These are phyloP conservation scores for Chiridota heheva DNA, from an alignment of 35 echinoderm and acorn worm species.

Conservation along the genomic window DNA sequence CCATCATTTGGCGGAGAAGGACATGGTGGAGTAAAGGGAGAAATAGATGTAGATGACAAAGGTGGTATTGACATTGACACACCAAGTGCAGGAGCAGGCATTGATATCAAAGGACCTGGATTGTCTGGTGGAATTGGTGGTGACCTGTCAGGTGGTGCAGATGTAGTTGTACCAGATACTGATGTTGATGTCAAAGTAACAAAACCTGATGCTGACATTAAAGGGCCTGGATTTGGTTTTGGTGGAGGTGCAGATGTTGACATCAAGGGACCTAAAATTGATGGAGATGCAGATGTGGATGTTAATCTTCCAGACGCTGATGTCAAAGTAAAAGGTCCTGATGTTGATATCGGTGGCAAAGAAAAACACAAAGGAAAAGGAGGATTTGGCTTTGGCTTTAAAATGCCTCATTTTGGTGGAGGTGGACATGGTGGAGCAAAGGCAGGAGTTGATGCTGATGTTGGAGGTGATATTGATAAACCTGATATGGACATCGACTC, in stretches of 20 bases:
- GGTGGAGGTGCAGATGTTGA: slow-evolving; percentile 37
- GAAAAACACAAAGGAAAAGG: slow-evolving; percentile 53
- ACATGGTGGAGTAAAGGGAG: slow-evolving; percentile 14
- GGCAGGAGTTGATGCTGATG: slow-evolving; percentile 26
- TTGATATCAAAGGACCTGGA: slow-evolving; percentile 14
- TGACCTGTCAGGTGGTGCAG: too few species aligned
- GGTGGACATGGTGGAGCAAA: slow-evolving; percentile 37
- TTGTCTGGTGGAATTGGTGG: slow-evolving; percentile 14
- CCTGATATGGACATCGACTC: slow-evolving; percentile 44
- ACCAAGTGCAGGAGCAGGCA: slow-evolving; percentile 23
- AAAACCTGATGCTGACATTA: slow-evolving; percentile 27
- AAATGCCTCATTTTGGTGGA: slow-evolving; percentile 61
- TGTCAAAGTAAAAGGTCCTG: slow-evolving; percentile 22
- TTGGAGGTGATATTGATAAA: slow-evolving; percentile 10
- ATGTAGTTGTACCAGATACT: slow-evolving; percentile 20
- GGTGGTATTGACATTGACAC: slow-evolving; percentile 5
- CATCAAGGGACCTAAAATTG: slow-evolving; percentile 14
- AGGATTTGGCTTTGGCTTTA: slow-evolving; percentile 72
- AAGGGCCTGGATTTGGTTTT: too few species aligned
- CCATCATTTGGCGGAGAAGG: slow-evolving; percentile 23
- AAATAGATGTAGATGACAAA: slow-evolving; percentile 5
- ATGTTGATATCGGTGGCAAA: slow-evolving; percentile 46
- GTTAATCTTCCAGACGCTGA: slow-evolving; percentile 38
- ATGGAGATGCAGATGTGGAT: slow-evolving; percentile 45
- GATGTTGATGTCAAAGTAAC: slow-evolving; percentile 12